Conservation (phyloP, 2,113 vertebrate species). For the Gracilinanus agilis region DNA sequence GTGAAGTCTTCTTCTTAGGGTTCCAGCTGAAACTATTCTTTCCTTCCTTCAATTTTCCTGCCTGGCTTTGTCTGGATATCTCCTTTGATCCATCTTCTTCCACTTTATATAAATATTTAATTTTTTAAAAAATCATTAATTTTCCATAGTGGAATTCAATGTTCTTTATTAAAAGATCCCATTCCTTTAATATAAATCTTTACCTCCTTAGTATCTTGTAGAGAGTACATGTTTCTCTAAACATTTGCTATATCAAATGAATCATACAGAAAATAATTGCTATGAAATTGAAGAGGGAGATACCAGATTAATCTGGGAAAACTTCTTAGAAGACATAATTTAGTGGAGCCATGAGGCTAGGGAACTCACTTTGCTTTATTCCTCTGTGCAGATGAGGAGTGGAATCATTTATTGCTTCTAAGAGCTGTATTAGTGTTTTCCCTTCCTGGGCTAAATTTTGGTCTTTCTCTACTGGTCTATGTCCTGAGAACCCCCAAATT, state of each 20-base stretch:
- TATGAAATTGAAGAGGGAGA: not conserved
- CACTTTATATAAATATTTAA: not conserved
- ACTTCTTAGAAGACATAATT: too few species aligned
- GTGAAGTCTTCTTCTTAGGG: not conserved
- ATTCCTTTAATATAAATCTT: not conserved
- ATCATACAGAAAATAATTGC: not conserved
- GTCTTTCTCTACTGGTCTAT: not conserved
- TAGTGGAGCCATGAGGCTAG: not conserved
- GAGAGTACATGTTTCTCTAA: not conserved
- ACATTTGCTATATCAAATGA: not conserved
- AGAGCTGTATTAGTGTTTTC: not conserved
- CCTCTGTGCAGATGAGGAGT: not conserved
- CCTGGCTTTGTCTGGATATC: not conserved
- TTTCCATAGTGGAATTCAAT: not conserved
- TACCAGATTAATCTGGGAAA: too few species aligned
- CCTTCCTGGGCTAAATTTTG: not conserved
- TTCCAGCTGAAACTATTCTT: not conserved
- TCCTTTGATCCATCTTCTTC: not conserved
- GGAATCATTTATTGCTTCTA: not conserved
- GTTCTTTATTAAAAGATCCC: not conserved
- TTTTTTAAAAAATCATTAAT: not conserved
- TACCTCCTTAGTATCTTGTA: not conserved
- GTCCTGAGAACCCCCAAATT: not conserved
- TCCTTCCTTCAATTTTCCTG: not conserved
- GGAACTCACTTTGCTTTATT: not conserved